Evolutionary conservation across 2,888 invertebrate genomes (phyloP), one percentile per base, ranked within the genome.

Genomic region (Andrena bucephala): DNA sequence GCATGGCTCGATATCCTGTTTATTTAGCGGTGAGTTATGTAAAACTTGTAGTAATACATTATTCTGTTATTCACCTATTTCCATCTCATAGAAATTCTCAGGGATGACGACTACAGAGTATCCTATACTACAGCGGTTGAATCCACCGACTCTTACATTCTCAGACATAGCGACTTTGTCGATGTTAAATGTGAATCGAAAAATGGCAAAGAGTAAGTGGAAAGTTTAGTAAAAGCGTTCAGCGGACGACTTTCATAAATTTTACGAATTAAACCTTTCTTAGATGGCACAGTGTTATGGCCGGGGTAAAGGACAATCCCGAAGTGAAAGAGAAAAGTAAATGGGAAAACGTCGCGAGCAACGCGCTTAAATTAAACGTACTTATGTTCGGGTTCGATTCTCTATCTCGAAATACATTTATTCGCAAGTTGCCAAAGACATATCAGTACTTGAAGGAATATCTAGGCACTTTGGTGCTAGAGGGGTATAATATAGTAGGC

Each of bases 371-470:
- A 66, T 90, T 96, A 60, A 98, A 97, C 92, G 96, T 98, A 0
- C 93, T 98, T 0, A 97, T 98, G 95, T 96, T 98, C 84, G 98
- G 98, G 0, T 97, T 98, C 89, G 99, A 99, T 94, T 98, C 99
- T 0, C 94, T 99, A 0, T 98, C 98, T 0, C 95, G 96, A 67
- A 97, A 97, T 94, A 96, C 97, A 8, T 98, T 97, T 90, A 96
- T 97, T 66, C 95, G 98, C 24, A 96, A 97, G 91, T 94, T 98
- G 88, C 97, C 98, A 0, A 96, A 96, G 89, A 96, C 96, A 8
- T 97, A 97, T 92, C 94, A 95, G 16, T 97, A 96, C 92, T 92
- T 98, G 66, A 95, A 95, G 0, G 94, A 96, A 42, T 94, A 95
- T 20, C 92, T 97, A 67, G 94, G 95, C 7, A 96, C 96, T 1